phyloP scores from a whole-genome alignment of 2,888 invertebrate genomes.

The Cyrtodaria siliqua region DNA sequence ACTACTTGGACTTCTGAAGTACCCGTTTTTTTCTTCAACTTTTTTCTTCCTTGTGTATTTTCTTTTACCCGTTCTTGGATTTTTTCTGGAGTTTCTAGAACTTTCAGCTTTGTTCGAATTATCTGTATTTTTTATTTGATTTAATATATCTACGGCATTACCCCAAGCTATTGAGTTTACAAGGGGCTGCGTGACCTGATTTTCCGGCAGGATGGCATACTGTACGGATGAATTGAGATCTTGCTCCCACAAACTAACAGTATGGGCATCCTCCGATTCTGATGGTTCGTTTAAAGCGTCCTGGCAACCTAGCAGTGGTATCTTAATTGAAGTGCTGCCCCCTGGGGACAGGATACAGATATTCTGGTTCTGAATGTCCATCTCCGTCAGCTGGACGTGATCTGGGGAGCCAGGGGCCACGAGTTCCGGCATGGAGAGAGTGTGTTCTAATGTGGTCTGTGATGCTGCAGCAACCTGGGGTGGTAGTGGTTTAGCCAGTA shows the following conservation, averaged over 20 bases:
- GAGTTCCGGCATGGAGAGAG: neutral
- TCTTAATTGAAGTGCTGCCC: slow-evolving; percentile 28
- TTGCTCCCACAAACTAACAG: slow-evolving; percentile 36
- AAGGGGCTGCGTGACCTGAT: slow-evolving; percentile 30
- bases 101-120: slow-evolving; percentile 5
- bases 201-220: slow-evolving; percentile 36
- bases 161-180: slow-evolving; percentile 34
- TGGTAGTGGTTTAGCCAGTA: slow-evolving; percentile 22
- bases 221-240: slow-evolving; percentile 34
- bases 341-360: slow-evolving; percentile 51
- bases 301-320: slow-evolving; percentile 47
- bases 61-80: neutral
- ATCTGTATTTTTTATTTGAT: slow-evolving; percentile 20
- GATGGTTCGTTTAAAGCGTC: slow-evolving; percentile 5
- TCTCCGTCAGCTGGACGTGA: slow-evolving; percentile 4
- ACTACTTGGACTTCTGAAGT: neutral
- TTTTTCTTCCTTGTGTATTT: neutral
- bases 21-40: neutral
- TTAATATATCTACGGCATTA: slow-evolving; percentile 22
- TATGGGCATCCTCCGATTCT: slow-evolving; percentile 2
- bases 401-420: neutral
- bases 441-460: slow-evolving; percentile 6
- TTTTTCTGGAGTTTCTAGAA: neutral
- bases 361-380: slow-evolving; percentile 35
- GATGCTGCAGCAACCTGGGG: neutral